A percentile compares a stretch with the other conserved stretches of the same genome.
These are phyloP conservation scores for Agelas oroides DNA, from an alignment of 37 sponge, comb jelly and placozoan genomes.

Conservation along the genomic window DNA sequence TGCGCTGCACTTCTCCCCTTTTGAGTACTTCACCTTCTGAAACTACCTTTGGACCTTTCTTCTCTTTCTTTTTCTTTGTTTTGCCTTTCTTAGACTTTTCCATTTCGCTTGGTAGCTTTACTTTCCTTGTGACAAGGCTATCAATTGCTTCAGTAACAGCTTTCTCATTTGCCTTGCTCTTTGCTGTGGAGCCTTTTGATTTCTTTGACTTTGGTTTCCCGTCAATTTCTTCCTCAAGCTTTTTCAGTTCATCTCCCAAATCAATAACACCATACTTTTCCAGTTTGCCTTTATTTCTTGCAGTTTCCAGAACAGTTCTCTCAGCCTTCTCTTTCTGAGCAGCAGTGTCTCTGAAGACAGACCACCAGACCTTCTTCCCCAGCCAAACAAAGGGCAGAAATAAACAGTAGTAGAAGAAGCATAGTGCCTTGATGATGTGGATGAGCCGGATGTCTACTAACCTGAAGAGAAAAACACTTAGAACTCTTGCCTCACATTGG, in stretches of 20 bases:
- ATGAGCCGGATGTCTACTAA: conserved; percentile 68
- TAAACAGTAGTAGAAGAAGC: conserved; percentile 83
- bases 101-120: too few relatives aligned
- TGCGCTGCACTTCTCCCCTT: too few relatives aligned
- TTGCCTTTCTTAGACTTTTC: neutral
- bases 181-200: neutral
- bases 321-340: conserved; percentile 36
- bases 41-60: neutral
- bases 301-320: conserved; percentile 51
- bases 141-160: neutral
- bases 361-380: conserved; percentile 64
- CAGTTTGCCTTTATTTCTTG: conserved; percentile 57
- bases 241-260: conserved; percentile 7
- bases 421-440: conserved; percentile 55
- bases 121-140: neutral
- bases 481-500: too few relatives aligned
- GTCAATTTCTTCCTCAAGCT: conserved; percentile 5
- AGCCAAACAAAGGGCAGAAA: conserved; percentile 75
- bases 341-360: conserved; percentile 55
- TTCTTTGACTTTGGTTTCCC: neutral
- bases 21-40: too few relatives aligned
- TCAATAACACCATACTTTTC: conserved; percentile 39
- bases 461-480: conserved; percentile 37
- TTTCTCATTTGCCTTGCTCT: neutral
- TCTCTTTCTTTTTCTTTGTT: neutral